These are phyloP conservation scores for Champsocephalus esox DNA, from an alignment of 2,797 vertebrate genomes.

Conservation along the genomic window DNA sequence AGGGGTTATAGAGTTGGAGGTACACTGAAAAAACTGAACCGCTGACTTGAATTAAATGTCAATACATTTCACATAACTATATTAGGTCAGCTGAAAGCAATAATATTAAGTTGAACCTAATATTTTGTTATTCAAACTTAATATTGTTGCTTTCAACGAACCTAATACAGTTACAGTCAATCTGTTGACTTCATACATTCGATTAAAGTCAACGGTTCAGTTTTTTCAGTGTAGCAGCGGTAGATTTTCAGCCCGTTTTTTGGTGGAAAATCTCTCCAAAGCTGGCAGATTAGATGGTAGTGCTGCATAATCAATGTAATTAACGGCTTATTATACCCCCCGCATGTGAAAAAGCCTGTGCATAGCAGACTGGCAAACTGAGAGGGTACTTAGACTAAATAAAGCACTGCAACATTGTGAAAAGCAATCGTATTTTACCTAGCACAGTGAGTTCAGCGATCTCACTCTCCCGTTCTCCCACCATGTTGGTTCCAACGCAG, in stretches of 20 bases:
- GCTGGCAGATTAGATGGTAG: constrained; percentile 38
- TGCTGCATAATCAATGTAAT: constrained; percentile 62
- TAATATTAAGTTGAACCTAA: no score
- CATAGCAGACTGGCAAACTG: constrained; percentile 28
- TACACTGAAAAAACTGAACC: not conserved
- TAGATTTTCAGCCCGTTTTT: constrained; percentile 34
- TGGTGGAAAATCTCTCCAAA: constrained; percentile 43
- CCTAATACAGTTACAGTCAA: no score
- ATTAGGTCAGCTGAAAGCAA: no score
- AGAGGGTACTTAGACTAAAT: constrained; percentile 46
- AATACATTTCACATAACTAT: no score
- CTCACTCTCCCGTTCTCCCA: constrained; percentile 95
- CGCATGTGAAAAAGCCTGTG: constrained; percentile 38
- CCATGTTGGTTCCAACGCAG: constrained; percentile 96
- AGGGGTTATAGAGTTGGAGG: constrained; percentile 31
- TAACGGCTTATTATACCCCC: constrained; percentile 55
- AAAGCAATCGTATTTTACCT: constrained; percentile 81
- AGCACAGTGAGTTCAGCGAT: constrained; percentile 93
- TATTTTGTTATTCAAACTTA: no score
- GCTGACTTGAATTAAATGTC: no score
- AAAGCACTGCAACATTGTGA: constrained; percentile 23
- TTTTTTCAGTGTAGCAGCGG: constrained; percentile 14
- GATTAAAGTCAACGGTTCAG: no score
- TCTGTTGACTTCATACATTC: no score
- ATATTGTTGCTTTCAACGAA: no score